Evolutionary conservation across 2,113 vertebrate genomes (phyloP), one percentile per base, ranked within the genome.

Genomic region (Anhinga rufa): DNA sequence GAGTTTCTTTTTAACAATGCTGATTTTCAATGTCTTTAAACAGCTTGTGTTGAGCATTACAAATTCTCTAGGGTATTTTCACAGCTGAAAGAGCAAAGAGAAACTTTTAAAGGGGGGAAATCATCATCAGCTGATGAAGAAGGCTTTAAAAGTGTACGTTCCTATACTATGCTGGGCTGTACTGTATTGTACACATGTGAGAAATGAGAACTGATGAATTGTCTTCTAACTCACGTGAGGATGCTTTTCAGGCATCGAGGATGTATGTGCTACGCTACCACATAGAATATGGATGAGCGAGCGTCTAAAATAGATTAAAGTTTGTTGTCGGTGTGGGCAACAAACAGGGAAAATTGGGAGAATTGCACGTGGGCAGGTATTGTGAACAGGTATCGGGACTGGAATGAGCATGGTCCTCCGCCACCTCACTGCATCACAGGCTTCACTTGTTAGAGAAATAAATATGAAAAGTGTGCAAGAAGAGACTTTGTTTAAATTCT

Each of bases 401-500:
- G 51, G 71, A 21, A 29, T 5, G 52, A 31, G 54, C 22, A 4
- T 14, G 10, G 32, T 38, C 65, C 36, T 69, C 20, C 20, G 17
- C 34, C 28, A 18, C 21, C 68, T 89, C 14, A 2, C 57, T 22
- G 9, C 0, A 0, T 38, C 64, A 9, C 11, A 19, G 11, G 10
- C 42, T 34, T 42, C 5, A 1, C 28, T 13, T 75, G 28, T 21
- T 42, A 12, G 38, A 68, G 57, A 80, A 86, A 55, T 34, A 20
- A 81, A 36, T 54, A 4, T 2, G 28, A 28, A 28, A 71, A 64
- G 38, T 2, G 12, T n/a, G 29, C 29, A 80, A 19, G 40, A 32
- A 34, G 49, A 72, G n/a, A 15, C 69, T 51, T 60, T 40, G 54
- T 42, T 57, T 62, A 18, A 85, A 49, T n/a, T 18, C 38, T 40